Conservation (phyloP, 2,888 invertebrate genomes). For the Tiliacea aurago region DNA sequence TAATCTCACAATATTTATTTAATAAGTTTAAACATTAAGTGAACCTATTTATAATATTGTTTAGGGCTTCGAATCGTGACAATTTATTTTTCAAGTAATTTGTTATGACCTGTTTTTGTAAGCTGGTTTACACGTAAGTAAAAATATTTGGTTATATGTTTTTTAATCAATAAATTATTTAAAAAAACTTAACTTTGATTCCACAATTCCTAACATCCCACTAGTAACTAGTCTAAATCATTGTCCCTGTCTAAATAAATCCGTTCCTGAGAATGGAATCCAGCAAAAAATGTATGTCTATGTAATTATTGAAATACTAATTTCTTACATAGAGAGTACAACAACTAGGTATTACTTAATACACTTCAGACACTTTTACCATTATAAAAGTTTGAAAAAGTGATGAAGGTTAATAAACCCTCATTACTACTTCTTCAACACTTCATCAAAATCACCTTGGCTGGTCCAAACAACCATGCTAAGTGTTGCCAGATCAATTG, state of each 20-base stretch:
- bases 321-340: not conserved
- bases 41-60: conserved; percentile 17
- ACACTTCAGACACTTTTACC: not conserved
- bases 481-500: not conserved
- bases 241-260: not conserved
- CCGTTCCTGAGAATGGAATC: not conserved
- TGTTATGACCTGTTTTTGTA: not conserved
- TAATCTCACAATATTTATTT: conserved; percentile 50
- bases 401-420: not conserved
- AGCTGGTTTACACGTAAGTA: not conserved
- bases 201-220: not conserved
- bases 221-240: not conserved
- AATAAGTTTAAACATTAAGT: conserved; percentile 29
- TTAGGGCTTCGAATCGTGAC: not conserved
- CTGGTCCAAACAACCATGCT: not conserved
- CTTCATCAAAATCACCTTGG: not conserved
- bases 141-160: not conserved
- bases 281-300: not conserved
- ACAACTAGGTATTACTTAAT: not conserved
- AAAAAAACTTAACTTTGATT: not conserved
- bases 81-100: not conserved
- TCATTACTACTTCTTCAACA: not conserved
- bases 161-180: conserved; percentile 21
- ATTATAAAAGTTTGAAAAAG: not conserved
- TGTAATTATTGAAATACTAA: not conserved